Evolutionary conservation across 2,888 invertebrate species (phyloP).

Genomic region (Drosophila trichaetosa): DNA sequence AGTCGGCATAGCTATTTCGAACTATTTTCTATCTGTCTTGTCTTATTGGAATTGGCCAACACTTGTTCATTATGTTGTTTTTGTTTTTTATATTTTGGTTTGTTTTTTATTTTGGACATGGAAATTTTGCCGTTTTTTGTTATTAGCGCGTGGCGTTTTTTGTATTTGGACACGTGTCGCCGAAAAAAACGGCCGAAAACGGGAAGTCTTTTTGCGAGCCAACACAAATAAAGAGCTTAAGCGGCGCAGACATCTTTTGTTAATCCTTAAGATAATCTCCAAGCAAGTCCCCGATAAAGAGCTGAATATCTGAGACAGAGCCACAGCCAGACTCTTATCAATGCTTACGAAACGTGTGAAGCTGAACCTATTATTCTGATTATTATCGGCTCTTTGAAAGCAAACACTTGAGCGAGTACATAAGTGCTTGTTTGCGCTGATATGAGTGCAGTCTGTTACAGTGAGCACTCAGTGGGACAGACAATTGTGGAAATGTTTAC

Average conservation of each 20-base stretch:
- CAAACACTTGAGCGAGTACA: conserved; percentile 22
- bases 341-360: conserved; percentile 5
- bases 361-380: conserved; percentile 2
- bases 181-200: not conserved
- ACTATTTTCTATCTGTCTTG: conserved; percentile 22
- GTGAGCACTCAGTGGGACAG: not conserved
- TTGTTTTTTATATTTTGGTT: conserved; percentile 13
- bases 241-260: not conserved
- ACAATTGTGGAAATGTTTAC: not conserved
- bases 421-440: conserved; percentile 8
- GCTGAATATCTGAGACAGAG: not conserved
- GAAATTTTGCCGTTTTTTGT: conserved; percentile 35
- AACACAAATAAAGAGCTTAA: not conserved
- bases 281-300: not conserved
- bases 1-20: conserved; percentile 21
- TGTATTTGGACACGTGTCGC: conserved; percentile 38
- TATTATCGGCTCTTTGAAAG: conserved; percentile 30
- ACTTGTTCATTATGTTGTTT: conserved; percentile 22
- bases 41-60: conserved; percentile 18
- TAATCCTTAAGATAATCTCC: conserved; percentile 22
- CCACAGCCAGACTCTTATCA: conserved; percentile 29
- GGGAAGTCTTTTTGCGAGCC: conserved; percentile 16
- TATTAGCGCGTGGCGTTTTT: not conserved
- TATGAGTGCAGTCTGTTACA: conserved; percentile 11
- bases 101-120: conserved; percentile 6